phyloP scores from a whole-genome alignment of 2,888 invertebrate genomes.

The Chymomyza fuscimana region DNA sequence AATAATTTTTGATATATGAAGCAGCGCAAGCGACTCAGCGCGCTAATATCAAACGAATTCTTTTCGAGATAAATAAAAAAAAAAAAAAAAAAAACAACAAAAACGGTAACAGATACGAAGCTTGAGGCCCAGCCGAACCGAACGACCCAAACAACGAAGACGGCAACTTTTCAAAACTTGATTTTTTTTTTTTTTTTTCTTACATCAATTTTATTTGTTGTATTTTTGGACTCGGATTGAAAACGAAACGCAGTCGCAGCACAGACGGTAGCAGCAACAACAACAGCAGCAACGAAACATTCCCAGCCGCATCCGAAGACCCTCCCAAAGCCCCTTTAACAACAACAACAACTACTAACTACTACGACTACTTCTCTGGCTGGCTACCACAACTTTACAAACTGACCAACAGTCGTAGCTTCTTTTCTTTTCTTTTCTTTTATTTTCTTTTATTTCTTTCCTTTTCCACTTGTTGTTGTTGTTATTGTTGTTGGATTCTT shows the following conservation, averaged over 20 bases:
- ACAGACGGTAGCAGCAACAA: conserved; percentile 6
- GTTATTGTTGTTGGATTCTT: conserved; percentile 50
- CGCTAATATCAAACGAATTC: conserved; percentile 79
- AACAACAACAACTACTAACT: background rate
- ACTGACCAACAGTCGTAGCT: conserved; percentile 18
- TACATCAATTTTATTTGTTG: background rate
- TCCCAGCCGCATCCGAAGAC: background rate
- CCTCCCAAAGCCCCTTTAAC: background rate
- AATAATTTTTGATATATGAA: conserved; percentile 79
- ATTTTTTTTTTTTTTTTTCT: conserved; percentile 21
- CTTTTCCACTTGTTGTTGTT: conserved; percentile 21
- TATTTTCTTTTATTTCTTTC: conserved; percentile 8
- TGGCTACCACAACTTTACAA: conserved; percentile 6
- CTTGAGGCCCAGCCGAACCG: conserved; percentile 7
- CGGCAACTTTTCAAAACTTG: conserved; percentile 39
- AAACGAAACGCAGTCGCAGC: conserved; percentile 45
- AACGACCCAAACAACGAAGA: conserved; percentile 10
- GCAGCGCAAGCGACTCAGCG: conserved; percentile 72
- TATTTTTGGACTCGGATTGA: conserved; percentile 17
- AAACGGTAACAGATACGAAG: conserved; percentile 14
- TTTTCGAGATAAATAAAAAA: conserved; percentile 70
- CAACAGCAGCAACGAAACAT: conserved; percentile 11
- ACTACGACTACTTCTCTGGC: background rate
- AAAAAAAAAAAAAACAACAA: conserved; percentile 27
- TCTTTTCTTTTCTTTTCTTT: conserved; percentile 34